phyloP scores from a whole-genome alignment of 2,888 invertebrate species.

The Drosophila lacicola region DNA sequence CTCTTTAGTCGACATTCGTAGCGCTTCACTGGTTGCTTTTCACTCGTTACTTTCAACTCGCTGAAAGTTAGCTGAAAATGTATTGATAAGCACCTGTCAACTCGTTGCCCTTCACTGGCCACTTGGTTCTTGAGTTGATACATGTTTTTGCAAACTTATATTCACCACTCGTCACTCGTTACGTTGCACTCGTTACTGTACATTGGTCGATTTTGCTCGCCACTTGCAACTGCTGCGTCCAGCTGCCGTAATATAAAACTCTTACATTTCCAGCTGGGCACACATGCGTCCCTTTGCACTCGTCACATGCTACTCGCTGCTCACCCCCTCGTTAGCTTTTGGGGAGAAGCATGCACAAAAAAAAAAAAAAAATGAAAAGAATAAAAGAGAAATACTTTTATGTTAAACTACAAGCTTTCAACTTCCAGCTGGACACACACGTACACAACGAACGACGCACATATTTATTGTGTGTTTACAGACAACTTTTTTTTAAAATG shows the following conservation, averaged over 20 bases:
- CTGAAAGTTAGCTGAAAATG: too few relatives aligned
- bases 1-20: too few relatives aligned
- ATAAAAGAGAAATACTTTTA: conserved; percentile 16
- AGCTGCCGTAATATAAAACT: neutral
- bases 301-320: conserved; percentile 1
- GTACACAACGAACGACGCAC: conserved; percentile 13
- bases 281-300: conserved; percentile 3
- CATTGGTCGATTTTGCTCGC: neutral
- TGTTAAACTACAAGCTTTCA: conserved; percentile 25
- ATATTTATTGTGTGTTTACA: conserved; percentile 68
- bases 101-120: neutral
- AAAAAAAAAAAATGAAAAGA: neutral
- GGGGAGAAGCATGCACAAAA: neutral
- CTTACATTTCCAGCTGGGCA: conserved; percentile 1
- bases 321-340: neutral
- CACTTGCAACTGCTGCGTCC: neutral
- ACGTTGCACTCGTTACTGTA: neutral
- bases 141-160: neutral
- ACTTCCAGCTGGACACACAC: conserved; percentile 34
- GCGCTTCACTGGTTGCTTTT: too few relatives aligned
- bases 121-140: neutral
- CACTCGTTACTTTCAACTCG: too few relatives aligned
- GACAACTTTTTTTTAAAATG: conserved; percentile 39
- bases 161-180: neutral
- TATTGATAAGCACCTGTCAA: too few relatives aligned